phyloP scores from a whole-genome alignment of 2,888 invertebrate species.

The Acronicta leporina region DNA sequence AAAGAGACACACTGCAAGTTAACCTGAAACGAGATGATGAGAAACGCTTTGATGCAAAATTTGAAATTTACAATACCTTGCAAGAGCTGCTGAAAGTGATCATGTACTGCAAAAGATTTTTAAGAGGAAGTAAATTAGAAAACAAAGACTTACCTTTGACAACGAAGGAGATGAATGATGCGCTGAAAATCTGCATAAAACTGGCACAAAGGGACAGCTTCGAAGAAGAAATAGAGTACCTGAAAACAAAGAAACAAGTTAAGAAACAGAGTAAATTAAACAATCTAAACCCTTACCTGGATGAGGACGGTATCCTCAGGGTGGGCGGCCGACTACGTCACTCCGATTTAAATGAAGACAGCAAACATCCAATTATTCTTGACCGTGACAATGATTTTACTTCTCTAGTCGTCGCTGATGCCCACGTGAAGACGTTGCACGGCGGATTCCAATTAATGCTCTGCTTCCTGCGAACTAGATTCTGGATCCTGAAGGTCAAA shows the following conservation, averaged over 20 bases:
- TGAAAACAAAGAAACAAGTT: background rate
- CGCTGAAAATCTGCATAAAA: slow-evolving; percentile 36
- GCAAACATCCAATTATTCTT: slow-evolving; percentile 4
- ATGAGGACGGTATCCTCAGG: background rate
- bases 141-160: slow-evolving; percentile 16
- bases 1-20: slow-evolving; percentile 18
- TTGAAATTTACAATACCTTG: slow-evolving; percentile 27
- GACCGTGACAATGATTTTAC: background rate
- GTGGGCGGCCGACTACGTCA: slow-evolving; percentile 5
- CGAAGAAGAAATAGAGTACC: slow-evolving; percentile 18
- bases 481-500: slow-evolving; percentile 9
- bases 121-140: slow-evolving; percentile 28
- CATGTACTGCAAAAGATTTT: slow-evolving; percentile 33
- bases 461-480: slow-evolving; percentile 5
- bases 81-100: slow-evolving; percentile 28
- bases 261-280: background rate
- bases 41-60: slow-evolving; percentile 15
- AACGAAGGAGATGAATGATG: slow-evolving; percentile 35
- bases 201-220: slow-evolving; percentile 38
- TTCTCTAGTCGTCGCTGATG: background rate
- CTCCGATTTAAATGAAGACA: background rate
- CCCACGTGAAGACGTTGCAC: slow-evolving; percentile 7
- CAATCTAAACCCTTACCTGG: background rate
- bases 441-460: slow-evolving; percentile 10
- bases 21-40: slow-evolving; percentile 7